Evolutionary conservation across 2,888 invertebrate genomes (phyloP), one percentile per base, ranked within the genome.

Genomic region (Ligdia adustata): DNA sequence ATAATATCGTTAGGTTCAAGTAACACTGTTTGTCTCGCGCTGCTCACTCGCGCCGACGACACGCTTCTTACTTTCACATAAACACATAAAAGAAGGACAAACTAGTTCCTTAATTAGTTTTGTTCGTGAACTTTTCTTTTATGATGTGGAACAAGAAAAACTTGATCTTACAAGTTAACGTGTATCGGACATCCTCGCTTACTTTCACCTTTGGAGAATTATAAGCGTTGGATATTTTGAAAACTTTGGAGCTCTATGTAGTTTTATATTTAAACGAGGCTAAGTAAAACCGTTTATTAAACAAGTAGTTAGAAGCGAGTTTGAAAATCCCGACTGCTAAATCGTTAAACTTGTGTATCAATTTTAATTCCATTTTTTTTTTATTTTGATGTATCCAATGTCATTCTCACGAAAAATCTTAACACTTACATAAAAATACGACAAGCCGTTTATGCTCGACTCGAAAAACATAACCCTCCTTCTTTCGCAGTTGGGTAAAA

Each of bases 51-150:
- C 1, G 9, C 6, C 6, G 13, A 34, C 20, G 20, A 22, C 34
- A 24, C 28, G 29, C 9, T 22, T 14, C 16, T 34, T 35, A 11
- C 20, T 15, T 15, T 3, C 24, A 35, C 35, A 16, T 35, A 35
- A 15, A 29, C 18, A 34, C 20, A 29, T 29, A 14, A 18, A 9
- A 12, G 28, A 22, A 11, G 7, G 43, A 29, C 22, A 22, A 29
- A 34, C 22, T 31, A 13, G 12, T 43, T 24, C 29, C 29, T 6
- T 37, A 37, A 43, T 43, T 43, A 43, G 29, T 43, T 35, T 43
- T 35, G 28, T 35, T 35, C 12, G 9, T 9, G 11, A 33, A 41
- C 33, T 43, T 35, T 43, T 11, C 27, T 5, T 20, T 35, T 22
- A 29, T 31, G 24, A 29, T 11, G 22, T 2, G 24, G 11, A 15